These are phyloP conservation scores for Arrhopalites spinosus DNA, from an alignment of 2,888 invertebrate species.

Conservation along the genomic window DNA sequence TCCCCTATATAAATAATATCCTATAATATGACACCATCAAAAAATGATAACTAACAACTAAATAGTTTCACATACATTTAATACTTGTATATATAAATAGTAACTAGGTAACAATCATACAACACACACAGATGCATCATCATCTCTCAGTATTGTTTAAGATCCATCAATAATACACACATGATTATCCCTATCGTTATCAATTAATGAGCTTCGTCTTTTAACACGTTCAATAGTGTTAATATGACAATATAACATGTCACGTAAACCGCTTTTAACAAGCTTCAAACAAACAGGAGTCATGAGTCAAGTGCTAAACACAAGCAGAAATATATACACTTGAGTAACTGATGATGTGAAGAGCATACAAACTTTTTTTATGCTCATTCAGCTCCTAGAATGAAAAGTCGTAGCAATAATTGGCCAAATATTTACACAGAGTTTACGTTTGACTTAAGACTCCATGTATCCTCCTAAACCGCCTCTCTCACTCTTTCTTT, in stretches of 20 bases:
- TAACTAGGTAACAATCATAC: neutral
- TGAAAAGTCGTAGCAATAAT: constrained; percentile 22
- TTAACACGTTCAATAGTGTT: constrained; percentile 34
- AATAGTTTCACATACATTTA: neutral
- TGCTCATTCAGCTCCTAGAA: constrained; percentile 9
- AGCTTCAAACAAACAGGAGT: constrained; percentile 16
- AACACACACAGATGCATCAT: neutral
- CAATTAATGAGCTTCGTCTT: constrained; percentile 33
- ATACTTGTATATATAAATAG: neutral
- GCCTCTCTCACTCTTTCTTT: neutral
- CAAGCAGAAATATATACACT: constrained; percentile 20
- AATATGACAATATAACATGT: constrained; percentile 27
- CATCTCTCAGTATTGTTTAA: neutral
- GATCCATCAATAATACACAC: constrained; percentile 7
- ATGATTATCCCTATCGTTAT: constrained; percentile 9
- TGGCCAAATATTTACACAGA: constrained; percentile 35
- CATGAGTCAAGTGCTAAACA: constrained; percentile 29
- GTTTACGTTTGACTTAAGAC: constrained; percentile 7
- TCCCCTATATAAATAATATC: too few species aligned
- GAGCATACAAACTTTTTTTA: constrained; percentile 30
- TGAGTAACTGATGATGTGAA: constrained; percentile 34
- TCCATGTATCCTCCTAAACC: neutral
- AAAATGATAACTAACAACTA: neutral
- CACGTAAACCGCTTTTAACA: constrained; percentile 23
- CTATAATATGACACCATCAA: too few species aligned